Evolutionary conservation across 1,140 invertebrate genomes (phyloP), one percentile per base, ranked within the genome.

Genomic region (Phortica variegata): DNA sequence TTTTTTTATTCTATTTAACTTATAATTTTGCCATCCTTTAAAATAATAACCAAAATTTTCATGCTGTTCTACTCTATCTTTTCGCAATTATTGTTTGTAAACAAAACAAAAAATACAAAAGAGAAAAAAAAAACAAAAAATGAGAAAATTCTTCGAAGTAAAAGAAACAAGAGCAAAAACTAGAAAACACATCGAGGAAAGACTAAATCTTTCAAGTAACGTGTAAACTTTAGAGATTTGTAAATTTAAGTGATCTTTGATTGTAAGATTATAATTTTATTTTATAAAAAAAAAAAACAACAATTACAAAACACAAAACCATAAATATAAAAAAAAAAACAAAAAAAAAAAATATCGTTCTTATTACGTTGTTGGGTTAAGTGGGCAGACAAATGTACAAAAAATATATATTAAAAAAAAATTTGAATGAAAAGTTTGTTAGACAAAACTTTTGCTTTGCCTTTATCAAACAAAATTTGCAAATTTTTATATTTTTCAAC

Each of bases 221-320:
- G 54, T 40, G 58, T 58, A 52, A 60, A 65, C 62, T 70, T 73
- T 65, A 70, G 70, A 71, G 60, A 73, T 73, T 73, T 73, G 54
- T 73, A 73, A 63, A 70, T 73, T 73, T 73, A 73, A 73, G 70
- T 73, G 70, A 73, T 73, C 71, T 63, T 73, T 73, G 70, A 73
- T 73, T 73, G 61, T 73, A 73, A 73, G 70, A 51, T 68, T 73
- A 73, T 73, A 73, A 73, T 73, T 68, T 73, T 73, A 73, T 73
- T 72, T 69, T 73, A 73, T 68, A 73, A 70, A 69, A 58, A 56
- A 48, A 37, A 48, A 59, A 46, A 65, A 56, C 42, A 54, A 54
- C 56, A 52, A 45, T 41, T 16, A 37, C n/a, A 52, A 44, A 43
- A 47, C 15, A 52, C 18, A 37, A 43, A 52, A 52, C 16, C 29